Base-by-base conservation (phyloP, 2,113 vertebrate genomes). In the Entelurus aequoreus region DNA sequence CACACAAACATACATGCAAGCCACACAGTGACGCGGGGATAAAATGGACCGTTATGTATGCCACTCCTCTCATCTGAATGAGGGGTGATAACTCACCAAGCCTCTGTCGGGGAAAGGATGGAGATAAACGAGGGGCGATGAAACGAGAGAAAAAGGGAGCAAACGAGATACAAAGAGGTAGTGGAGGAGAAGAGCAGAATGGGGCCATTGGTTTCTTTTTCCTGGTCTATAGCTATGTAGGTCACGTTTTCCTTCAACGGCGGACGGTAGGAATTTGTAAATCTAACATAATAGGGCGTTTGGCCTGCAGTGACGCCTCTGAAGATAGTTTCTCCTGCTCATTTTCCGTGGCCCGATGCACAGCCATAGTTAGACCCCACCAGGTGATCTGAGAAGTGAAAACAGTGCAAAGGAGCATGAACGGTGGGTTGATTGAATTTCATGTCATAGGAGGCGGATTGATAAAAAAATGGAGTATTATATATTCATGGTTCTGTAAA, bases 181-280 rank as follows among this genome's bases (percentile, higher is more conserved):
- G 49, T 9, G 48, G 66, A 55, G 12, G 60, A 63, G 62, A 21
- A 63, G 66, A 77, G 60, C 86, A 91, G 91, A 95, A 93, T 84
- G 88, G 80, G 92, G 93, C 84, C 84, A 90, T 84, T 90, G 89
- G 72, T 84, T 71, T 60, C 71, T 90, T 66, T 86, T 90, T 92
- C 87, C 87, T 90, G 92, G 88, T 90, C 90, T 85, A 84, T 88
- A 91, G 91, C 94, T 94, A 94, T 93, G 87, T 92, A 93, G 93
- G 93, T 92, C 91, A 91, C 89, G 90, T 85, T 88, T 92, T 70
- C 65, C 70, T 80, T 54, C 81, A 89, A 88, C 89, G 86, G 83
- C 4, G 84, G 83, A 44, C 16, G 90, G 90, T 88, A 85, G 15
- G 90, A 91, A 91, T 90, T 88, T 92, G 88, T 88, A 91, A 92